These are phyloP conservation scores for Dryoscopus gambensis DNA, from an alignment of 2,113 vertebrate species.

Conservation along the genomic window DNA sequence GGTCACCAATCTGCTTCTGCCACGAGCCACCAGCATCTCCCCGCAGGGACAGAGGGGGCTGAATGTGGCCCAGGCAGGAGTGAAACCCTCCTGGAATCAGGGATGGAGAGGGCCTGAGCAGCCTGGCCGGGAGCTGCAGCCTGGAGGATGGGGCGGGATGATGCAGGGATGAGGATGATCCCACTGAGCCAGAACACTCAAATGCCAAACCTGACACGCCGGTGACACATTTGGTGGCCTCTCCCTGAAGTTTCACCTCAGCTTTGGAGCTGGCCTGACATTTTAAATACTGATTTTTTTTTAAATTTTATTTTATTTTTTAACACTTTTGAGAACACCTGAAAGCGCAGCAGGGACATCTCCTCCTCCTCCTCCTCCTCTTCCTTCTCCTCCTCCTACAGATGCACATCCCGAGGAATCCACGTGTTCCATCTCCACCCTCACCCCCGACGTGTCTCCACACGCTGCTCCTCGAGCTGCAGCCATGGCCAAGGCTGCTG, in stretches of 20 bases:
- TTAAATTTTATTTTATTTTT: no score
- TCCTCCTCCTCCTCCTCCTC: background rate
- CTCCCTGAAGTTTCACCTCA: background rate
- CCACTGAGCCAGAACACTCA: background rate
- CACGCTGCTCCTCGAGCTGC: accelerated
- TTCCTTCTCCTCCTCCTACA: background rate
- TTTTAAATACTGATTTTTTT: background rate
- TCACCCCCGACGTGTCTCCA: background rate
- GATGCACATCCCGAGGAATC: background rate
- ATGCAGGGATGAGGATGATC: background rate
- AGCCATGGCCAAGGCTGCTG: background rate
- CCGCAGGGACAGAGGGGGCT: no score
- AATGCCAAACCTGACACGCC: background rate
- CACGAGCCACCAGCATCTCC: accelerated
- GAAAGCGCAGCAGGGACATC: background rate
- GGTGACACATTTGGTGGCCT: background rate
- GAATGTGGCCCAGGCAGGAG: background rate
- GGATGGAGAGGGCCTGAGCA: background rate
- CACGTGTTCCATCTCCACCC: background rate
- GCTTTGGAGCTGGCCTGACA: background rate
- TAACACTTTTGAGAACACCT: background rate
- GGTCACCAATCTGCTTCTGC: accelerated
- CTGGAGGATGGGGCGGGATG: background rate
- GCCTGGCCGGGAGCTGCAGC: background rate
- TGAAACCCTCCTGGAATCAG: background rate